Evolutionary conservation across 2,888 invertebrate species (phyloP).

Genomic region (Cheilosia vulpina): DNA sequence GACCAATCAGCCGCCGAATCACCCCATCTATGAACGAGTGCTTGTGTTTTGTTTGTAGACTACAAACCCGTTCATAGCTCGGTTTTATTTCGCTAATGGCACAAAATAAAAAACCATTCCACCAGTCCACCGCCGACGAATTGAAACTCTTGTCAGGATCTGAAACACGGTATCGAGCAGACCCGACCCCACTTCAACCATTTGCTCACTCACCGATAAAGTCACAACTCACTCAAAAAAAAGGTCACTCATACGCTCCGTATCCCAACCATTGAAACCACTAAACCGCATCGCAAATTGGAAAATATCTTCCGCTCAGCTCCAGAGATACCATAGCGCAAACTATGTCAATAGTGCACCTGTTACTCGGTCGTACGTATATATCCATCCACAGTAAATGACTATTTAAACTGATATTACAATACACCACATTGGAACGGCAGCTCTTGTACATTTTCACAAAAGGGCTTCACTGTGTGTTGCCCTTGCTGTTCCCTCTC

Average conservation of each 20-base stretch:
- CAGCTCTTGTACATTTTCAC: slow-evolving; percentile 22
- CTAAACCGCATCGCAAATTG: slow-evolving; percentile 62
- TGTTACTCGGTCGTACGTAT: slow-evolving; percentile 50
- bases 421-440: slow-evolving; percentile 42
- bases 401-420: slow-evolving; percentile 65
- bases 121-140: too few relatives aligned
- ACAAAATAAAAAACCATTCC: too few relatives aligned
- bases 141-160: too few relatives aligned
- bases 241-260: slow-evolving; percentile 40
- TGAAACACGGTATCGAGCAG: too few relatives aligned
- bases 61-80: too few relatives aligned
- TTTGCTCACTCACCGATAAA: slow-evolving; percentile 31
- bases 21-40: too few relatives aligned
- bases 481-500: background rate
- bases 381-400: slow-evolving; percentile 61
- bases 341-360: slow-evolving; percentile 62
- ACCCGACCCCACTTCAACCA: slow-evolving; percentile 6
- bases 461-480: slow-evolving; percentile 37
- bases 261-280: slow-evolving; percentile 48
- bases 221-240: slow-evolving; percentile 10
- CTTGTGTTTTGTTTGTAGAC: too few relatives aligned
- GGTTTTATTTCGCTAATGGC: too few relatives aligned
- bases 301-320: slow-evolving; percentile 28
- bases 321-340: slow-evolving; percentile 21
- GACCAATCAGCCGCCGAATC: too few relatives aligned